Base-by-base conservation (phyloP, 2,113 vertebrate species). In the Hirundichthys speculiger region DNA sequence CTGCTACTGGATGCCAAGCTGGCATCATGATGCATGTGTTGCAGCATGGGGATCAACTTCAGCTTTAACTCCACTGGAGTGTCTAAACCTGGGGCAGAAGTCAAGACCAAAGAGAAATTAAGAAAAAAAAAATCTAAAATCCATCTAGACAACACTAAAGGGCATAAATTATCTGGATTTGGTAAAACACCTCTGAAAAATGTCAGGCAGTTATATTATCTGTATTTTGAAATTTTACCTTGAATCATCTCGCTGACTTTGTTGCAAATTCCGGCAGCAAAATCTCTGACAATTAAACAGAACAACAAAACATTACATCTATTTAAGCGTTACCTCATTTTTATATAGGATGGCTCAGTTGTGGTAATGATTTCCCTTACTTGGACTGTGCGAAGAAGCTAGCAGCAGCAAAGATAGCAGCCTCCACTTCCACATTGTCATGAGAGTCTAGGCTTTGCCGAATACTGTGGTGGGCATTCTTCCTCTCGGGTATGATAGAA, bases 161-260 rank as follows among this genome's bases (percentile, higher is more conserved):
- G 3, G 6, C 3, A 34, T 34, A 34, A 34, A 1, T 34, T 34
- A 3, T 34, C 30, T 34, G 30, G 9, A 34, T 34, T 34, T 34
- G 30, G 30, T 34, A 34, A 34, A 34, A 34, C 11, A 34, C 5
- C 6, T 34, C 30, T 34, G 30, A 34, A 27, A 11, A 51, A 15
- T 13, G 14, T 2, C n/a, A n/a, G n/a, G n/a, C n/a, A n/a, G n/a
- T n/a, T 21, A 8, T 25, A 5, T 24, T 30, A 47, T 53, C 48
- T 4, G 14, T 3, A 5, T 22, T 19, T 15, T 34, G n/a, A 14
- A 3, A 25, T n/a, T 85, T 59, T 93, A 99, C 98, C 98, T 96
- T 99, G 96, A 93, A 99, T 99, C 98, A 99, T 99, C 86, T 99
- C 97, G 64, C 96, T 97, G 90, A 99, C 96, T 93, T 98, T 99